These are phyloP conservation scores for Muscicapa comitata DNA, from an alignment of 2,797 vertebrate genomes.

Conservation along the genomic window DNA sequence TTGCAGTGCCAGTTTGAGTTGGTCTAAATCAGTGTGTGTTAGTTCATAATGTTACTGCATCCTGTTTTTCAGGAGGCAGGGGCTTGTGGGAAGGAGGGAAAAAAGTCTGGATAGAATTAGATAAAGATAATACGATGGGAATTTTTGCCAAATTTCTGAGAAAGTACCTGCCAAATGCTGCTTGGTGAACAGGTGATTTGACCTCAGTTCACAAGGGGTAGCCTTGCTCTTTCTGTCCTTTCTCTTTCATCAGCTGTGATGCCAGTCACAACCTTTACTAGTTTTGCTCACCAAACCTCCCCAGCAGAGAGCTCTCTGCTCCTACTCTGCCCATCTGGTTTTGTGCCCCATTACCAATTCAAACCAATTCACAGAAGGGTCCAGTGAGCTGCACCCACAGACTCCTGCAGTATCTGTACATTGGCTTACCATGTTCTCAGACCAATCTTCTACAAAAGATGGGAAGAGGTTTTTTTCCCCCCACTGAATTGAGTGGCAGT, in stretches of 20 bases:
- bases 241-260: background rate
- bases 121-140: background rate
- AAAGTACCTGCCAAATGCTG: background rate
- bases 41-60: background rate
- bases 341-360: background rate
- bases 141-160: background rate
- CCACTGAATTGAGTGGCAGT: background rate
- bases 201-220: background rate
- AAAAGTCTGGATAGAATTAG: background rate
- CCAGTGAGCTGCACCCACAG: fast-evolving
- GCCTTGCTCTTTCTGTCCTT: background rate
- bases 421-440: background rate
- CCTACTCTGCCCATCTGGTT: background rate
- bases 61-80: background rate
- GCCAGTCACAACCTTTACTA: background rate
- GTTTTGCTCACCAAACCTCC: background rate
- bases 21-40: background rate
- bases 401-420: fast-evolving
- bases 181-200: background rate
- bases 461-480: background rate
- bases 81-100: background rate
- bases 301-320: background rate
- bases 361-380: background rate
- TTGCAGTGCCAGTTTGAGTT: background rate
- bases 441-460: background rate